Percentiles rank a stretch among this genome's conserved stretches.
These are phyloP conservation scores for Ophraella communa DNA, from an alignment of 2,888 invertebrate species.

Conservation along the genomic window DNA sequence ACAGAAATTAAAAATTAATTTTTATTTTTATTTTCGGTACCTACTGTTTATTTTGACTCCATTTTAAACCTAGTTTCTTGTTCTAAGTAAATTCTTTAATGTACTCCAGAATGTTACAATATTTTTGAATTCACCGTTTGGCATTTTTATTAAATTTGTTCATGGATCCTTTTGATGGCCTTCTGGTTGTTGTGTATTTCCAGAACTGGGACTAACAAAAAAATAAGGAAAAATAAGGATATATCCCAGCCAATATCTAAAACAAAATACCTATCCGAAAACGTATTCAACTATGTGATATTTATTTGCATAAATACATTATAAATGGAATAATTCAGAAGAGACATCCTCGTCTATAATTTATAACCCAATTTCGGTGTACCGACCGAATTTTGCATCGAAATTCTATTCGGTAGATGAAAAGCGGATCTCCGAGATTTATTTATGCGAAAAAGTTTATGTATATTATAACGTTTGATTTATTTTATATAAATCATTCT, in stretches of 20 bases:
- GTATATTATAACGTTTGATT: constrained; percentile 26
- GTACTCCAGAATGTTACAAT: too few species aligned
- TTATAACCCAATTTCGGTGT: constrained; percentile 46
- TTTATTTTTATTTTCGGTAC: too few species aligned
- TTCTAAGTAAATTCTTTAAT: too few species aligned
- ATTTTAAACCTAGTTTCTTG: too few species aligned
- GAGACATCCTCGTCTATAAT: constrained; percentile 38
- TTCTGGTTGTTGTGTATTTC: too few species aligned
- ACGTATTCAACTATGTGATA: constrained; percentile 40
- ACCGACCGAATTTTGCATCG: constrained; percentile 34
- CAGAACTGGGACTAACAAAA: too few species aligned
- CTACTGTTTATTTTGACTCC: too few species aligned
- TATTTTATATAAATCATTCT: constrained; percentile 14
- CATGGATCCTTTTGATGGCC: too few species aligned
- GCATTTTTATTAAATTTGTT: too few species aligned
- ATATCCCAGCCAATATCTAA: constrained; percentile 35
- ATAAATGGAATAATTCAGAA: constrained; percentile 47
- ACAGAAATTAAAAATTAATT: too few species aligned
- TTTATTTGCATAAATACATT: constrained; percentile 49
- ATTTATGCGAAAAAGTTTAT: constrained; percentile 23
- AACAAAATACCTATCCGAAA: constrained; percentile 38
- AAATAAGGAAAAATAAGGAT: too few species aligned
- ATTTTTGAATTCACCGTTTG: too few species aligned
- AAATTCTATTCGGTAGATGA: constrained; percentile 32
- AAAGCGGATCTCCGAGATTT: constrained; percentile 22